Base-by-base conservation (phyloP, 2,888 invertebrate genomes). In the Belgica antarctica region DNA sequence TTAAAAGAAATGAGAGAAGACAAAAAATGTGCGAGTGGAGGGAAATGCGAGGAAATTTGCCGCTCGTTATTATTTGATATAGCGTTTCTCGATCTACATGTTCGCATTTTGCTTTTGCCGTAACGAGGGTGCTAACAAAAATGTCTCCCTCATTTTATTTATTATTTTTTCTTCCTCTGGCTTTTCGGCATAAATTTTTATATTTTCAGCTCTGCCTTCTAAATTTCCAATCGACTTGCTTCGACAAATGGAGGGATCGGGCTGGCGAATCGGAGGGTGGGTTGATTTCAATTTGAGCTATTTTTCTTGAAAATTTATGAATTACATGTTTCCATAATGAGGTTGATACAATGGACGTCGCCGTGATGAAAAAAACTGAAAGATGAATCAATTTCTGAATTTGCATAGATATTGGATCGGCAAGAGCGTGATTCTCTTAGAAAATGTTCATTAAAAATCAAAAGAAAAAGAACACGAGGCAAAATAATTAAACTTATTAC, bases 321-420 rank as follows among this genome's bases (percentile, higher is more conserved):
- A 59, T 27, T 59, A 59, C 27, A 59, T 59, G 59, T 59, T 59
- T 59, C 27, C n/a, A 22, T 59, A 59, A 59, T 59, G 59, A 59
- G 59, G 59, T 59, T 27, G 25, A 59, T 22, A 59, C 59, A 59
- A 59, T 59, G 59, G 59, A 59, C 59, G 59, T 8, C 52, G 41
- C 12, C 10, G 52, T 12, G 52, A 19, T 52, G 52, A 52, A 52
- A 52, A n/a, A n/a, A n/a, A n/a, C n/a, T n/a, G n/a, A n/a, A n/a
- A 52, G 52, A 52, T n/a, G 52, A 52, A 52, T 52, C 52, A 52
- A 52, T 52, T 52, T 52, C 8, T 12, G 22, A 52, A 52, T 52
- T 52, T 19, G 22, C 52, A 52, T 52, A 52, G 52, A 52, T 52
- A 52, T 52, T 52, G 22, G 52, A 52, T 52, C n/a, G n/a, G n/a